phyloP scores from a whole-genome alignment of 2,113 vertebrate genomes.

The Nyctereutes procyonoides region DNA sequence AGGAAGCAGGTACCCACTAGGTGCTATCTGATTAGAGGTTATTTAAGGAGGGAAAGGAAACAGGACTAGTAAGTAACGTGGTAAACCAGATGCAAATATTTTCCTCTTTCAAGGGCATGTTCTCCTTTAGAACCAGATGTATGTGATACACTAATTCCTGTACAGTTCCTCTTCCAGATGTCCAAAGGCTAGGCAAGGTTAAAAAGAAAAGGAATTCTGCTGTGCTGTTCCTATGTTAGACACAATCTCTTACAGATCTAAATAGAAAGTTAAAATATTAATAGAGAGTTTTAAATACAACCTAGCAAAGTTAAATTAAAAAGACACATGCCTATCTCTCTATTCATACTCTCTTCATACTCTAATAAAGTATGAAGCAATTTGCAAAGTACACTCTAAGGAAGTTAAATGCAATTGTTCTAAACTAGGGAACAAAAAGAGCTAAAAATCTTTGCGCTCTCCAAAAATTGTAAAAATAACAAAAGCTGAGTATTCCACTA shows the following conservation, averaged over 20 bases:
- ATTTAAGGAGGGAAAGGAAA: background rate
- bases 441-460: conserved; percentile 25
- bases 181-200: background rate
- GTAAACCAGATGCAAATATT: conserved; percentile 26
- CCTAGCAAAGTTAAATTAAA: background rate
- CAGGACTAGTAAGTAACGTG: background rate
- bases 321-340: background rate
- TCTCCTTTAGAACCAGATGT: conserved; percentile 63
- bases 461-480: conserved; percentile 13
- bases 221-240: background rate
- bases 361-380: background rate
- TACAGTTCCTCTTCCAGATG: background rate
- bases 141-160: background rate
- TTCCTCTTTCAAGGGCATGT: conserved; percentile 34
- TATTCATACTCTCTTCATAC: background rate
- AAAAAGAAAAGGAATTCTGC: conserved; percentile 39
- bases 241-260: background rate
- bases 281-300: conserved; percentile 23
- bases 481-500: background rate
- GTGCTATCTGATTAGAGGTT: conserved; percentile 46
- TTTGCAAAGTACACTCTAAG: conserved; percentile 44
- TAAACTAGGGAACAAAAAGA: background rate
- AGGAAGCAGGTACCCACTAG: background rate
- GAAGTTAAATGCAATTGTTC: conserved; percentile 9
- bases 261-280: conserved; percentile 22